Evolutionary conservation across 2,113 vertebrate species (phyloP).

Genomic region (sheep (Ovis aries)): DNA sequence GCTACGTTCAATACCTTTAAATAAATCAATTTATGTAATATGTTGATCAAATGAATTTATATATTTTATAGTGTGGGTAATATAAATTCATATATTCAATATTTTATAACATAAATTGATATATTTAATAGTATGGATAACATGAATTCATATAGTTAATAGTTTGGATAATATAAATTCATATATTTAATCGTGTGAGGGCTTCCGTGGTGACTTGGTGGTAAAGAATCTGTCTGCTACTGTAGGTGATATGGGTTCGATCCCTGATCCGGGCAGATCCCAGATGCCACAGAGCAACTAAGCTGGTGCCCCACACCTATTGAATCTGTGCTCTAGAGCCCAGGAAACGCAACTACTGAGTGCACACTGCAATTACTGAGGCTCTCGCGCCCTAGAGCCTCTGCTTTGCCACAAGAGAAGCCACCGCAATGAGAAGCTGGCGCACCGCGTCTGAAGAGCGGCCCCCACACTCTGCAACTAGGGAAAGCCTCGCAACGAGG

Average conservation of each 20-base stretch:
- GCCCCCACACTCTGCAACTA: not conserved
- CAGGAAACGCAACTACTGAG: not conserved
- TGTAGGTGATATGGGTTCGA: accelerated
- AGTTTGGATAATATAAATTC: not conserved
- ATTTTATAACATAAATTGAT: not conserved
- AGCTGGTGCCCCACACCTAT: not conserved
- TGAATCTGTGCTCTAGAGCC: not conserved
- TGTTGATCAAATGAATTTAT: not conserved
- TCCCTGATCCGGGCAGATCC: not conserved
- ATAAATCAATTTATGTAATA: not conserved
- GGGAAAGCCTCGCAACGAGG: not conserved
- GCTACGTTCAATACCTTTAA: not conserved
- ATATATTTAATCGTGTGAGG: not conserved
- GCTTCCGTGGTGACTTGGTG: not conserved
- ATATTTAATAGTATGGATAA: not conserved
- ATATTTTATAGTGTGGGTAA: not conserved
- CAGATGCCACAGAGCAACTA: not conserved
- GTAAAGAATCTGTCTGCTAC: not conserved
- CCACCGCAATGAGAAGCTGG: not conserved
- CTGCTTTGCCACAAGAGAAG: not conserved
- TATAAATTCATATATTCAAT: not conserved
- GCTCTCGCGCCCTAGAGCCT: not conserved
- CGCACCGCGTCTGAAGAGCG: accelerated
- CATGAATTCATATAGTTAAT: not conserved
- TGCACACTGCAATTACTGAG: not conserved